Base-by-base conservation (phyloP, 2,888 invertebrate genomes). In the Drosophila merina region DNA sequence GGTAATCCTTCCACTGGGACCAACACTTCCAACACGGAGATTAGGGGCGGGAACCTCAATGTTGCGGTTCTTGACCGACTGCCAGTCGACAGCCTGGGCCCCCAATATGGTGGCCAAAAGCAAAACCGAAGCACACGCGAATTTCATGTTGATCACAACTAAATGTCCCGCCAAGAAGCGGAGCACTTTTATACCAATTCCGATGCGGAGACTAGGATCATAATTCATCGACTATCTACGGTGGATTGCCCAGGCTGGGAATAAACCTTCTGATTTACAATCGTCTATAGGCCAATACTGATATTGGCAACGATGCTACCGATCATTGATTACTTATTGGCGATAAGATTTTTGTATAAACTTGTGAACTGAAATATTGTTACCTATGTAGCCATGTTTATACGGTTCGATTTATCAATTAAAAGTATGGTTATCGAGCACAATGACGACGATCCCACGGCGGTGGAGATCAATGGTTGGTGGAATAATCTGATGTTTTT, bases 1-100 rank as follows among this genome's bases (percentile, higher is more conserved):
- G 30, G 89, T 89, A 38, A 91, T 91, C 40, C 90, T 90, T 31
- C 87, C 89, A 40, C 45, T 49, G 12, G 73, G 73, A 10, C 20
- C 42, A 20, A 14, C 14, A 9, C 28, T 9, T 12, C 20, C 9
- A 6, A 50, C 73, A 14, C 33, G 80, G 0, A 63, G 49, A 48
- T 54, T 49, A 5, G 86, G 73, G 12, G 72, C 62, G 10, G 49
- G 54, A 1, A 31, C 45, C 47, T 71, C 69, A 45, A 79, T 59
- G 40, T 87, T 64, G 62, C 80, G 10, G 6, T 74, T 52, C 56
- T 77, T 76, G 0, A 86, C 45, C 31, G 68, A 57, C 4, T 45
- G 2, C 86, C 86, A 88, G 60, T 88, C 77, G 10, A 87, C 75
- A 59, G 71, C 74, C 9, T 75, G 68, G 50, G 74, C 67, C 38